phyloP scores from a whole-genome alignment of 2,888 invertebrate species.

The Phasia obesa region DNA sequence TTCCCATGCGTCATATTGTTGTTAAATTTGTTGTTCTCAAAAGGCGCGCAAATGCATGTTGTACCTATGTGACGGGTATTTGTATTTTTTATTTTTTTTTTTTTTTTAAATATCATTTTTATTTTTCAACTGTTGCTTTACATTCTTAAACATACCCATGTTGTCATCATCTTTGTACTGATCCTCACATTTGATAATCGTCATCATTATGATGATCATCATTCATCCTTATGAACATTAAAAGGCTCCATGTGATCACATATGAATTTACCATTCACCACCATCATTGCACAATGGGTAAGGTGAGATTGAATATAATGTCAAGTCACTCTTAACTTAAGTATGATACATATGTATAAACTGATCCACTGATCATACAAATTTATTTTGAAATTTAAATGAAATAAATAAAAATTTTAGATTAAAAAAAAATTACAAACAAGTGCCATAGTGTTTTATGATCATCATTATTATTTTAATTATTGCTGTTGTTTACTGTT shows the following conservation, averaged over 20 bases:
- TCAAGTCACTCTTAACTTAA: background rate
- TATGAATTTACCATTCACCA: conserved; percentile 22
- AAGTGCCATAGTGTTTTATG: conserved; percentile 29
- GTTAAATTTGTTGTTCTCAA: conserved; percentile 68
- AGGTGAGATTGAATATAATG: background rate
- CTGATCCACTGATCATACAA: background rate
- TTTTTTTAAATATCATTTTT: conserved; percentile 10
- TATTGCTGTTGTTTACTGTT: conserved; percentile 62
- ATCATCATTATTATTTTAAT: conserved; percentile 46
- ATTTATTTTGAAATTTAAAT: too few species aligned
- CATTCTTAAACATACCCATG: conserved; percentile 60
- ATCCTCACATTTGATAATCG: conserved; percentile 59
- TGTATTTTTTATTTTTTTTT: conserved; percentile 30
- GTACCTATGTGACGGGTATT: conserved; percentile 34
- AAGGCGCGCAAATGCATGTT: conserved; percentile 72
- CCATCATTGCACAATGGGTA: conserved; percentile 31
- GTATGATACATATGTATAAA: too few species aligned
- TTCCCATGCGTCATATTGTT: conserved; percentile 66
- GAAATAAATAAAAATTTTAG: background rate
- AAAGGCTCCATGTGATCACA: conserved; percentile 18
- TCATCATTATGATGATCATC: conserved; percentile 47
- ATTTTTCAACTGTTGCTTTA: conserved; percentile 44
- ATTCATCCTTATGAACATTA: conserved; percentile 56
- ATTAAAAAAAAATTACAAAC: background rate
- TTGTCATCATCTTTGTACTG: conserved; percentile 65